Percentiles rank a stretch among this genome's conserved stretches.
phyloP scores from a whole-genome alignment of 2,888 invertebrate species.

The Drosophila cognata region DNA sequence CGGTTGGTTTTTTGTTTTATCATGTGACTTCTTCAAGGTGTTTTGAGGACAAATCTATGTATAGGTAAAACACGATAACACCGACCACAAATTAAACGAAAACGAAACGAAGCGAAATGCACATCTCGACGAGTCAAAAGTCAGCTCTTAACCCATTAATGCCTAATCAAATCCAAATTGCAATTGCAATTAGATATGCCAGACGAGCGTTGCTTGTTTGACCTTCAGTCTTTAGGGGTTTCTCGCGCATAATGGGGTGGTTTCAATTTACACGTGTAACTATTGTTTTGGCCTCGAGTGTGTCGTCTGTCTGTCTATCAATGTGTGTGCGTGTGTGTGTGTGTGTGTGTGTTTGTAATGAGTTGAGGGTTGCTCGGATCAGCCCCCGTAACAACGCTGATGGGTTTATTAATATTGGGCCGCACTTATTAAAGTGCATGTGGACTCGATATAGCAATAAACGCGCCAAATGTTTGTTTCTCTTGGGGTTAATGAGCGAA shows the following conservation, averaged over 20 bases:
- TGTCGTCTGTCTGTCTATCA: background rate
- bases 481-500: constrained; percentile 63
- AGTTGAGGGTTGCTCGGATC: constrained; percentile 59
- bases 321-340: constrained; percentile 5
- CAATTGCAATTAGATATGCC: constrained; percentile 62
- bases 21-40: constrained; percentile 72
- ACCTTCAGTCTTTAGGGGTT: constrained; percentile 49
- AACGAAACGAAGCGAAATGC: constrained; percentile 2
- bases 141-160: constrained; percentile 74
- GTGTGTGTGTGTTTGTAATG: background rate
- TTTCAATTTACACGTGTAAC: constrained; percentile 57
- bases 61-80: constrained; percentile 28
- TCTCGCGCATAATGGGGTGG: constrained; percentile 29
- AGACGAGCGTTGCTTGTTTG: constrained; percentile 39
- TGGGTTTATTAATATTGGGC: constrained; percentile 73
- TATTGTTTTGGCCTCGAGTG: constrained; percentile 48
- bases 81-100: background rate
- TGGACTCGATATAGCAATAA: constrained; percentile 59
- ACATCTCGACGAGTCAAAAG: constrained; percentile 52
- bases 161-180: constrained; percentile 70
- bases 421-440: constrained; percentile 52
- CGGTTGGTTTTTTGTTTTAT: constrained; percentile 42
- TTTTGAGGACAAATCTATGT: constrained; percentile 53
- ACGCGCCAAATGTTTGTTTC: constrained; percentile 68
- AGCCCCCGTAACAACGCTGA: constrained; percentile 63